A percentile compares a stretch with the other conserved stretches of the same genome.
These are phyloP conservation scores for Mastomys coucha DNA, from an alignment of 2,113 vertebrate genomes.

Conservation along the genomic window DNA sequence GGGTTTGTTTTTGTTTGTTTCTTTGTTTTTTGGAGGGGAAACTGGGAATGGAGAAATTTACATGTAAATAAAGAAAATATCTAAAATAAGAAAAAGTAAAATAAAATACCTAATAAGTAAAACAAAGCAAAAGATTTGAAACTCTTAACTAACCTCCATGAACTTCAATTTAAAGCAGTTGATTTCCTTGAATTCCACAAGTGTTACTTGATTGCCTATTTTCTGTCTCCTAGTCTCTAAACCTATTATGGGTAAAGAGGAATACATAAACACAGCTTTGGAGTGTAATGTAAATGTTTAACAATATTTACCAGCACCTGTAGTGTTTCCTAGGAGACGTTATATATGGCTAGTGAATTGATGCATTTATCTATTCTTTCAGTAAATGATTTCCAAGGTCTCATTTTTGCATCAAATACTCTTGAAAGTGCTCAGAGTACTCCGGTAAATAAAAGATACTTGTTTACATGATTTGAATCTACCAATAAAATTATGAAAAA, in stretches of 20 bases:
- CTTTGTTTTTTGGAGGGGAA: too few species aligned
- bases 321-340: neutral
- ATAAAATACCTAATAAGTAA: neutral
- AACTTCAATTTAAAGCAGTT: neutral
- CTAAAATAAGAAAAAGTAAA: too few species aligned
- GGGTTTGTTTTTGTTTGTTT: too few species aligned
- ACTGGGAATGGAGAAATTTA: too few species aligned
- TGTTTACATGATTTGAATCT: neutral
- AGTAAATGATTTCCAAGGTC: neutral
- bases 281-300: neutral
- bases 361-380: neutral
- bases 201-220: neutral
- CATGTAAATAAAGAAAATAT: too few species aligned
- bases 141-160: neutral
- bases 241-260: neutral
- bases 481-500: neutral
- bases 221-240: neutral
- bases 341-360: neutral
- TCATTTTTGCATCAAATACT: neutral
- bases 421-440: neutral
- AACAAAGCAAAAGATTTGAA: neutral
- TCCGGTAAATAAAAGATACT: neutral
- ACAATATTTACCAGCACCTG: neutral
- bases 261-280: neutral
- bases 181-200: neutral